Base-by-base conservation (phyloP, 2,797 vertebrate species). In the Channa striata region DNA sequence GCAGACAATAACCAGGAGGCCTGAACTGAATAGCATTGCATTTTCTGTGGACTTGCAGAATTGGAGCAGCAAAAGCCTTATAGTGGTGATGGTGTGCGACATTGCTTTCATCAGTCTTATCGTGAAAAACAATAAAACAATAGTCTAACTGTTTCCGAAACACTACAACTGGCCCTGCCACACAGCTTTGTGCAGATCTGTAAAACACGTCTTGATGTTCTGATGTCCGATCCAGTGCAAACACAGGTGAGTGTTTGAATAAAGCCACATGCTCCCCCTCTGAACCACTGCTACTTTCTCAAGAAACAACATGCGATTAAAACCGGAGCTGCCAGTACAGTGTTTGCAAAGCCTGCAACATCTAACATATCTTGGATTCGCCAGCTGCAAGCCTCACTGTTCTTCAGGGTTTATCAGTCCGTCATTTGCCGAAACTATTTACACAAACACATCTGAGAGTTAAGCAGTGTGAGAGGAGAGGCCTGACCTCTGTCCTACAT, bases 41-140 rank as follows among this genome's bases (percentile, higher is more conserved):
- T 85, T 77, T 81, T 77, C 39, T 69, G 49, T 39, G 53, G 68
- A 68, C 47, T 76, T 66, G 47, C 49, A 72, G 50, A 53, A 74
- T 77, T 73, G 60, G 46, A 66, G 61, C 53, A 53, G 69, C 60
- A 11, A 73, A 73, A 68, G 87, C 85, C 91, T 92, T 90, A 70
- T 78, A 86, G 87, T 89, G 89, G 80, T 91, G 89, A 92, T 87
- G 69, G 81, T 82, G 83, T 85, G 77, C 82, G 79, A 53, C 68
- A 34, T 40, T 46, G 30, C 86, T 89, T 90, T 88, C 72, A 83
- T 89, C 86, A 62, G 58, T 72, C 46, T 74, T 77, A 80, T 86
- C 74, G 75, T 23, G 72, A 67, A 39, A 65, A 77, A 78, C 65
- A 75, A 72, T 69, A 70, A 81, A 77, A 86, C 76, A 85, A 85